Conservation (phyloP, 2,888 invertebrate species). For the Platerodrilus igneus region DNA sequence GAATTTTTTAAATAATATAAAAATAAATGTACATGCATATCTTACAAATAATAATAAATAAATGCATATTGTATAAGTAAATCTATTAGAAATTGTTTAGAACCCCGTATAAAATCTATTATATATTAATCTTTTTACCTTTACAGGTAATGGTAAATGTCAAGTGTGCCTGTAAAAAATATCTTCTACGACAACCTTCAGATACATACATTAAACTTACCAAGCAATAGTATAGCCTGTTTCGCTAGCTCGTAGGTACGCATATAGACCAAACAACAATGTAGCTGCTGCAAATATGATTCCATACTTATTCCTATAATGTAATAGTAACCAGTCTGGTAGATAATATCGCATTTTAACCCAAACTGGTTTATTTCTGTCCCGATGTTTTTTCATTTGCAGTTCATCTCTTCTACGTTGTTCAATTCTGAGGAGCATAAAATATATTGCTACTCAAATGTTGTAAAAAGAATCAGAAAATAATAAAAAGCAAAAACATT, state of each 20-base stretch:
- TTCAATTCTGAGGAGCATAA: constrained; percentile 51
- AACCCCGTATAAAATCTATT: constrained; percentile 35
- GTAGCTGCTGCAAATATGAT: constrained; percentile 54
- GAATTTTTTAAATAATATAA: no score
- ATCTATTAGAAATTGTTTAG: no score
- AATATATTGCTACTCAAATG: background rate
- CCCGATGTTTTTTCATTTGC: constrained; percentile 48
- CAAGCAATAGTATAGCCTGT: constrained; percentile 35
- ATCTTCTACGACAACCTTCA: constrained; percentile 13
- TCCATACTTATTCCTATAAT: constrained; percentile 46
- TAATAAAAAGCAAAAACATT: background rate
- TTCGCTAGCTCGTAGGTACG: constrained; percentile 52
- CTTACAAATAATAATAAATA: no score
- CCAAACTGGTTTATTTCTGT: constrained; percentile 42
- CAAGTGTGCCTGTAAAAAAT: constrained; percentile 36
- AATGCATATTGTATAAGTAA: no score
- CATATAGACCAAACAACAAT: constrained; percentile 55
- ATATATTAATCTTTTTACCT: constrained; percentile 30
- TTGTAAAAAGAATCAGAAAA: constrained; percentile 1
- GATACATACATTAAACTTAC: constrained; percentile 31
- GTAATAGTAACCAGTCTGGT: constrained; percentile 46
- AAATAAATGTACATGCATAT: no score
- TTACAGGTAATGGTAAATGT: constrained; percentile 32
- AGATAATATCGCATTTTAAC: constrained; percentile 41
- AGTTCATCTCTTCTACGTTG: constrained; percentile 58